Evolutionary conservation across 2,888 invertebrate genomes (phyloP).

Genomic region (Eremobia ochroleuca): DNA sequence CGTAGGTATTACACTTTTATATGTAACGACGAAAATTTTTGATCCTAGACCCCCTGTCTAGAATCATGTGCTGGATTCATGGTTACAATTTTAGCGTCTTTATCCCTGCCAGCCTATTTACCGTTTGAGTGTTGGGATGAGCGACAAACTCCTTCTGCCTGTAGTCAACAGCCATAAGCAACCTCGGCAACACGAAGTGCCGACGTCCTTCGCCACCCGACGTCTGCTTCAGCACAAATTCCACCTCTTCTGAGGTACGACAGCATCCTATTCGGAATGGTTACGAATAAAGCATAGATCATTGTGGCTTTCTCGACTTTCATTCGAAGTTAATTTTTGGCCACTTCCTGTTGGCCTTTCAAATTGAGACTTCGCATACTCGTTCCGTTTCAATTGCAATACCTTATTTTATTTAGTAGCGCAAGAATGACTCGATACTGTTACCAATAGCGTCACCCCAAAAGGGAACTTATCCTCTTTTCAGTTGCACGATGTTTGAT

Average conservation of each 20-base stretch:
- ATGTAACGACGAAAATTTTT: no score
- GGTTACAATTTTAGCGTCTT: no score
- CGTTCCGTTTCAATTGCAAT: neutral
- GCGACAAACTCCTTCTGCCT: constrained; percentile 94
- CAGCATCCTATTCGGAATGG: constrained; percentile 87
- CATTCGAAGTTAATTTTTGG: neutral
- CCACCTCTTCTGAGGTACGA: constrained; percentile 93
- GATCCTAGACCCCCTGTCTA: no score
- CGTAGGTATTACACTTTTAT: no score
- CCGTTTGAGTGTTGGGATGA: constrained; percentile 94
- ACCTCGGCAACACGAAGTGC: constrained; percentile 91
- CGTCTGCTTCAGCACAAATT: constrained; percentile 91
- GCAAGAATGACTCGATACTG: neutral
- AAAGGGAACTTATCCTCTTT: neutral
- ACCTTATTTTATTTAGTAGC: neutral
- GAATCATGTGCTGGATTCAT: no score
- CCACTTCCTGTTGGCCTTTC: neutral
- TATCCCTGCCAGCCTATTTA: constrained; percentile 53
- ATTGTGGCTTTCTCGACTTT: constrained; percentile 18
- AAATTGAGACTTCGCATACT: neutral
- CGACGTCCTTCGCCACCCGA: constrained; percentile 82
- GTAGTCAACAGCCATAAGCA: constrained; percentile 93
- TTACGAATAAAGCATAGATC: constrained; percentile 10
- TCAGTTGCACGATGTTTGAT: neutral
- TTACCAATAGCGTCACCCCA: neutral